Evolutionary conservation across 2,888 invertebrate species (phyloP).

Genomic region (Coelinius sp.): DNA sequence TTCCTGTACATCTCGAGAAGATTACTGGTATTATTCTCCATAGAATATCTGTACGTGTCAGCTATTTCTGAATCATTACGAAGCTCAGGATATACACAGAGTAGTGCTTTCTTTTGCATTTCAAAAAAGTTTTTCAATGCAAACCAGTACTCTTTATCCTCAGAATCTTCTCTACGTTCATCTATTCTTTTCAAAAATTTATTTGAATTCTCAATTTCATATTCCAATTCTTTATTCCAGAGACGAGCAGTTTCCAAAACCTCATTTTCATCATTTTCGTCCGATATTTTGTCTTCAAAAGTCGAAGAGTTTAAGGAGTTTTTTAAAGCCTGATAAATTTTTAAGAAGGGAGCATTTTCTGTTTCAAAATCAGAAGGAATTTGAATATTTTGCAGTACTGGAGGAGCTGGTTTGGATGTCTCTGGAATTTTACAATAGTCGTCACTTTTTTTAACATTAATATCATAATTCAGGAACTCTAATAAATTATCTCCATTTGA

Average conservation of each 20-base stretch:
- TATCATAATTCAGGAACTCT: not conserved
- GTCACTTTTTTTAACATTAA: not conserved
- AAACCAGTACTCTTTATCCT: slow-evolving; percentile 8
- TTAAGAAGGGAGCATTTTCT: not conserved
- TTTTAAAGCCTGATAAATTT: not conserved
- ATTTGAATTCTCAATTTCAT: not conserved
- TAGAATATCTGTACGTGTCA: not conserved
- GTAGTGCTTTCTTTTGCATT: not conserved
- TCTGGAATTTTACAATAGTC: not conserved
- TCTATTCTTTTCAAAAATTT: not conserved
- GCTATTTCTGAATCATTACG: not conserved
- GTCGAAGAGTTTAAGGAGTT: not conserved
- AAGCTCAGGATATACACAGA: not conserved
- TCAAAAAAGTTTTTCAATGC: not conserved
- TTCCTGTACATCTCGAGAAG: not conserved
- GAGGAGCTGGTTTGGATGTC: not conserved
- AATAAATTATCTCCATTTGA: not conserved
- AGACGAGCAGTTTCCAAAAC: not conserved
- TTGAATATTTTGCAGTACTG: not conserved
- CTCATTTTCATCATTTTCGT: not conserved
- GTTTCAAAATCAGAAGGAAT: not conserved
- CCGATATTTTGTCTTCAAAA: not conserved
- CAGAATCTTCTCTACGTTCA: not conserved
- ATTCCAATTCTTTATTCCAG: slow-evolving; percentile 1
- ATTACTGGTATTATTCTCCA: not conserved